A percentile compares a stretch with the other conserved stretches of the same genome.
Evolutionary conservation across 2,113 vertebrate species (phyloP).

Genomic region (Phylloscopus whistleri): DNA sequence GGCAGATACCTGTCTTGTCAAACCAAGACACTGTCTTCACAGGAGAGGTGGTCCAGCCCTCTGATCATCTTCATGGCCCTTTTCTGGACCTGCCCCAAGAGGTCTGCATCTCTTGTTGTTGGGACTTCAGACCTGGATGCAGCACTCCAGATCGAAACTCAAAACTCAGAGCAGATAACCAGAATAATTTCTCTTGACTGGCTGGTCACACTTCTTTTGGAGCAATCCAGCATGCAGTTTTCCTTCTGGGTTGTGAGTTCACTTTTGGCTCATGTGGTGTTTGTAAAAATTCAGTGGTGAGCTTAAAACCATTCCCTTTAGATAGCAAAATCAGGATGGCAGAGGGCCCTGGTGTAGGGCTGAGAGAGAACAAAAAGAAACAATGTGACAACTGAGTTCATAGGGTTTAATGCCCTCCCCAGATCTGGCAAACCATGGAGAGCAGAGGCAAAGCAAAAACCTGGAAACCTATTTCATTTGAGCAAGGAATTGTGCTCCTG

Average conservation of each 20-base stretch:
- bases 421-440: background rate
- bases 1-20: too few species aligned
- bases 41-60: background rate
- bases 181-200: background rate
- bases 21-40: too few species aligned
- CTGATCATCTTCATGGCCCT: background rate
- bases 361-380: background rate
- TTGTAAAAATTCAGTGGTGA: background rate
- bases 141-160: too few species aligned
- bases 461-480: background rate
- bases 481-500: background rate
- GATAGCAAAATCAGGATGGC: background rate
- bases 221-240: background rate
- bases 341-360: background rate
- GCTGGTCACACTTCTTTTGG: background rate
- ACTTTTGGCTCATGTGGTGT: background rate
- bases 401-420: rapidly evolving
- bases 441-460: background rate
- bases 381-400: background rate
- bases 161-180: background rate
- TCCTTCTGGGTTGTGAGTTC: background rate
- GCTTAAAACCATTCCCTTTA: background rate
- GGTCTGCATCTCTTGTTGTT: background rate
- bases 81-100: background rate
- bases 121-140: background rate